Base-by-base conservation (phyloP, 2,113 vertebrate genomes). In the Anarrhichthys ocellatus region DNA sequence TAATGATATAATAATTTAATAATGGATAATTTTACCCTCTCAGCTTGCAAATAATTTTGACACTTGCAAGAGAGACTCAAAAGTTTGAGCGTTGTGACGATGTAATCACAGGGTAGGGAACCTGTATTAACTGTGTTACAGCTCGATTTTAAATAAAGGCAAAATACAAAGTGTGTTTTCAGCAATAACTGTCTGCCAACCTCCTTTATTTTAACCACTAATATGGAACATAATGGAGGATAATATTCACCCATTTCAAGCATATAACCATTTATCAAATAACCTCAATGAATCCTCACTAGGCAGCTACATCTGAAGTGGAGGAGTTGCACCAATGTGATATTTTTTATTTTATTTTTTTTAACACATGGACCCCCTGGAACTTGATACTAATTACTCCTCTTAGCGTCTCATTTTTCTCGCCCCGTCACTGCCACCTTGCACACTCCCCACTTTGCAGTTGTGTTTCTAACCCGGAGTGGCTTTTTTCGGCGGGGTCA, bases 341-440 rank as follows among this genome's bases (percentile, higher is more conserved):
- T 18, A 18, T 63, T 74, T 58, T 36, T 29, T 70, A 27, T 69
- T 48, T 36, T 24, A 9, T 72, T 38, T 62, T 38, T 70, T 74
- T 22, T 34, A 22, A 27, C 65, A n/a, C 7, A 1, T 61, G 52
- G 29, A 80, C 63, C 62, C 66, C 9, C 3, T 63, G 89, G 9
- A 89, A 92, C 90, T 24, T 64, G 83, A 92, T 79, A 84, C 86
- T 92, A 85, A 91, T 91, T 79, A 83, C 88, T 74, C 50, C 81
- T 87, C 85, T 85, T 50, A 69, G 85, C 76, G 65, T 71, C 76
- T 83, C 85, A 70, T 87, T 83, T 82, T 78, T 77, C 80, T 78
- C 32, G 46, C 85, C 79, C 82, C 54, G 42, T 80, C 88, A 44
- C 83, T 90, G 74, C 89, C 90, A 92, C 89, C 87, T 91, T 90